A percentile compares a stretch with the other conserved stretches of the same genome.
Conservation (phyloP, 2,113 vertebrate species). For the Lipophrys pholis region DNA sequence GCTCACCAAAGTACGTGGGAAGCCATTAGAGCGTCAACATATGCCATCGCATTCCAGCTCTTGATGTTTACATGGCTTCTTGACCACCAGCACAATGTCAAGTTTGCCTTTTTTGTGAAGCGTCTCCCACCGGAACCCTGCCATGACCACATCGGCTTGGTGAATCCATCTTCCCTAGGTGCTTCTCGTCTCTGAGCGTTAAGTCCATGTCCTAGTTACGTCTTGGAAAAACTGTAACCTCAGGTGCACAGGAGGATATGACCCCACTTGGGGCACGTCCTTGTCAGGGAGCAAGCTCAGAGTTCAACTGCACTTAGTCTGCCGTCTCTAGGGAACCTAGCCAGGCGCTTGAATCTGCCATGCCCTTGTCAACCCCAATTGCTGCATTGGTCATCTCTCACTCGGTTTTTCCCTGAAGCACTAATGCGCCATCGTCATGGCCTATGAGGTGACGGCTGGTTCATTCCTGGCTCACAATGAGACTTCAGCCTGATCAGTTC, state of each 20-base stretch:
- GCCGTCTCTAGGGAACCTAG: conserved; percentile 48
- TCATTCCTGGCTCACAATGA: conserved; percentile 44
- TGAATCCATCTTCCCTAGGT: conserved; percentile 1
- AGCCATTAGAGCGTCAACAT: neutral
- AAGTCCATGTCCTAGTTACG: conserved; percentile 17
- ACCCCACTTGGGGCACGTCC: conserved; percentile 26
- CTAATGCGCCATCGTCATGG: conserved; percentile 28
- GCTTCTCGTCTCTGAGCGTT: conserved; percentile 3
- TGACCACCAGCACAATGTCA: neutral
- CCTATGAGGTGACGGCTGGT: conserved; percentile 6
- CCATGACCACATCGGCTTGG: neutral
- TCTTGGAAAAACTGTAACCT: conserved; percentile 16
- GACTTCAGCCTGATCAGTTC: conserved; percentile 22
- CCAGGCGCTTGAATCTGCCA: neutral
- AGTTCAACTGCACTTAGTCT: conserved; percentile 32
- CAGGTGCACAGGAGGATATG: conserved; percentile 27
- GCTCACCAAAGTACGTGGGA: too few relatives aligned
- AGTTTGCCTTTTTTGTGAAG: neutral
- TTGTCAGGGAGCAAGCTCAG: conserved; percentile 47
- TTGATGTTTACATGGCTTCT: neutral
- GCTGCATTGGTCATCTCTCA: conserved; percentile 41
- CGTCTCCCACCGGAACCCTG: neutral
- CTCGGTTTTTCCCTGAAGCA: conserved; percentile 22
- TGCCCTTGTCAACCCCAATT: conserved; percentile 11
- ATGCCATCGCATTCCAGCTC: neutral